Conservation (phyloP, 1,140 invertebrate species). For the Dendrolimus kikuchii region DNA sequence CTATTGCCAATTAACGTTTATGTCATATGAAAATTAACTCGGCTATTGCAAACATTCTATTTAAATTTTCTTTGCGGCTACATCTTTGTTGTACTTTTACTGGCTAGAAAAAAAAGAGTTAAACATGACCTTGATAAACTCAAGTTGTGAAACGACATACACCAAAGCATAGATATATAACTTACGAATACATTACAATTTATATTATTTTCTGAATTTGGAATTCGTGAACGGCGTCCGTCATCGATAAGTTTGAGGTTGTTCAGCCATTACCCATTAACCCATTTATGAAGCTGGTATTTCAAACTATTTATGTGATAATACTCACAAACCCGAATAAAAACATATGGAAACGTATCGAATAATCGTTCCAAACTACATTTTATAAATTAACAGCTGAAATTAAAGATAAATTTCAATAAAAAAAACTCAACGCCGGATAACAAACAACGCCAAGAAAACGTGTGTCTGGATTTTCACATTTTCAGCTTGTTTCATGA, state of each 20-base stretch:
- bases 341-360: constrained; percentile 43
- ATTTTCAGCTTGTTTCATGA: constrained; percentile 31
- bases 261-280: constrained; percentile 26
- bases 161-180: not conserved
- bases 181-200: not conserved
- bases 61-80: constrained; percentile 37
- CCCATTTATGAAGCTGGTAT: not conserved
- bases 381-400: constrained; percentile 55
- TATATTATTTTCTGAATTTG: not conserved
- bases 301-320: constrained; percentile 8
- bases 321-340: constrained; percentile 50
- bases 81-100: constrained; percentile 42
- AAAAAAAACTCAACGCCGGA: constrained; percentile 58
- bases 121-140: not conserved
- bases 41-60: constrained; percentile 45
- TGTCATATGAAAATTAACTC: constrained; percentile 44
- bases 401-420: constrained; percentile 56
- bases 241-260: constrained; percentile 30
- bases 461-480: constrained; percentile 59
- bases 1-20: constrained; percentile 33
- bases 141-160: too few species aligned
- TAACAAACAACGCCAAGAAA: constrained; percentile 68
- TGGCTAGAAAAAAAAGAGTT: constrained; percentile 25
- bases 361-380: constrained; percentile 42
- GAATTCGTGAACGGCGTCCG: constrained; percentile 1